phyloP scores from a whole-genome alignment of 1,140 invertebrate species.

The Calephelis virginiensis region DNA sequence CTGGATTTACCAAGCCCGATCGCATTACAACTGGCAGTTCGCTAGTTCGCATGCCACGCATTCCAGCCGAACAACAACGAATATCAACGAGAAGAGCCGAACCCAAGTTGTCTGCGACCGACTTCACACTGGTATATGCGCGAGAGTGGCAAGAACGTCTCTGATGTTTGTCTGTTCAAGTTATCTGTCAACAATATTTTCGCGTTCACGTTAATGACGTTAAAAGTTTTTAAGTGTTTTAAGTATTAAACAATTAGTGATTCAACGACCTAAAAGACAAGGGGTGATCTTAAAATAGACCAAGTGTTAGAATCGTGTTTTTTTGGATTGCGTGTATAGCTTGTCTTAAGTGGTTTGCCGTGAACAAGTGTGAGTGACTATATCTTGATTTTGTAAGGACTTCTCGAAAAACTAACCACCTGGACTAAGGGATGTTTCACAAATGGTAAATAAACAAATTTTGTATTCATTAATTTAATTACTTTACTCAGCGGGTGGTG shows the following conservation, averaged over 20 bases:
- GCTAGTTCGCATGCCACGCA: constrained; percentile 59
- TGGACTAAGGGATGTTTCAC: constrained; percentile 55
- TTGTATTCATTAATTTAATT: constrained; percentile 46
- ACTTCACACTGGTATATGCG: constrained; percentile 73
- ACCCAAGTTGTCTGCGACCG: constrained; percentile 53
- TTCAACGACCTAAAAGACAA: not conserved
- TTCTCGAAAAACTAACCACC: constrained; percentile 48
- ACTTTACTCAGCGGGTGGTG: constrained; percentile 47
- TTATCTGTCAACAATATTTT: constrained; percentile 74
- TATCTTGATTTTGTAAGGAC: constrained; percentile 53
- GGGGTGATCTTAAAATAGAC: constrained; percentile 37
- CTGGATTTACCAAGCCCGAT: constrained; percentile 44
- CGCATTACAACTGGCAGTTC: constrained; percentile 48
- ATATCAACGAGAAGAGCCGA: constrained; percentile 51
- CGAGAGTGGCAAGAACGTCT: constrained; percentile 72
- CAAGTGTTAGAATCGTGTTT: constrained; percentile 68
- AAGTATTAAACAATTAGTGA: not conserved
- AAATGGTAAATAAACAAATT: constrained; percentile 60
- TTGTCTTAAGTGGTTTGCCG: constrained; percentile 53
- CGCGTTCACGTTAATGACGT: constrained; percentile 55
- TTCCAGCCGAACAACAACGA: constrained; percentile 58
- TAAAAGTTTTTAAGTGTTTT: constrained; percentile 12
- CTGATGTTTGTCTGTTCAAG: constrained; percentile 47
- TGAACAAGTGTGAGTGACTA: constrained; percentile 69
- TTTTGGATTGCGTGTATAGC: constrained; percentile 72